Conservation (phyloP, 2,113 vertebrate species). For the Nycticorax nycticorax region DNA sequence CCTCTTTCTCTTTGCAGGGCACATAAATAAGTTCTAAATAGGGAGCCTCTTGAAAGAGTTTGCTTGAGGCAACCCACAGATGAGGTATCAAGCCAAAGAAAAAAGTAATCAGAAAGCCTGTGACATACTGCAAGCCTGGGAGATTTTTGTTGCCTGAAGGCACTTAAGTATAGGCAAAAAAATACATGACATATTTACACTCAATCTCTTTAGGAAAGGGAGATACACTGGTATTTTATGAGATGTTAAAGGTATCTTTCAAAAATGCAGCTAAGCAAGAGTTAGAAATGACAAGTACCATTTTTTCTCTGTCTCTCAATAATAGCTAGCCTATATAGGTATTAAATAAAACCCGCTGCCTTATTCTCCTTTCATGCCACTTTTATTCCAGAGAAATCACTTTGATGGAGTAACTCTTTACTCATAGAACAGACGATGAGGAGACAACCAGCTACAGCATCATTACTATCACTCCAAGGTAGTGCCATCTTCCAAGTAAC, state of each 20-base stretch:
- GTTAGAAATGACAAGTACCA: neutral
- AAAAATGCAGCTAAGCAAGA: neutral
- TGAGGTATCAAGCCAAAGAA: neutral
- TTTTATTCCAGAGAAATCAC: neutral
- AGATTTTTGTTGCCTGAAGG: neutral
- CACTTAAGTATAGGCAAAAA: neutral
- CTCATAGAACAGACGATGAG: neutral
- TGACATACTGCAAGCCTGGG: neutral
- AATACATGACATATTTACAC: neutral
- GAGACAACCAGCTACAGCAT: neutral
- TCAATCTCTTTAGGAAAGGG: neutral
- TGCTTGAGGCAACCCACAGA: neutral
- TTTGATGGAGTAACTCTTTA: neutral
- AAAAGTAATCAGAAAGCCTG: neutral
- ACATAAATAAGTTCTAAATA: neutral
- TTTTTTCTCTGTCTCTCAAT: slow-evolving; percentile 2
- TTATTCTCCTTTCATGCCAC: neutral
- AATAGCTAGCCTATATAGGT: neutral
- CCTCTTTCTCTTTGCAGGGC: neutral
- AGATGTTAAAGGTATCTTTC: neutral
- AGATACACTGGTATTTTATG: neutral
- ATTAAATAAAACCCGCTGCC: neutral
- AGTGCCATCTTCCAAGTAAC: neutral
- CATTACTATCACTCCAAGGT: neutral
- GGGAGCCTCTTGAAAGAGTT: neutral